Evolutionary conservation across 2,797 vertebrate species (phyloP).

Genomic region (Pyrrhura leucotis): DNA sequence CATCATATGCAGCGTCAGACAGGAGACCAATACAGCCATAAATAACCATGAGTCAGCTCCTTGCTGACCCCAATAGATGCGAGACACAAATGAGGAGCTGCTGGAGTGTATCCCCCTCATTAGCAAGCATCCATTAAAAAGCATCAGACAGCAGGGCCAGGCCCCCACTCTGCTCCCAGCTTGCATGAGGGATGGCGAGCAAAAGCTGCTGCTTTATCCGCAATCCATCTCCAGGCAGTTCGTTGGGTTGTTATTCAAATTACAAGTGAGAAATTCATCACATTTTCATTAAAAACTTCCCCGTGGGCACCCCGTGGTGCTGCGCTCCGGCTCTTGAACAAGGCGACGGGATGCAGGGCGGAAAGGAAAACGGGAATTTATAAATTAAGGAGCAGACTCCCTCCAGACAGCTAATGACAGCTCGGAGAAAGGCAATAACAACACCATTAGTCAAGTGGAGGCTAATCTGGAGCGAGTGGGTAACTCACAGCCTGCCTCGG

Average conservation of each 20-base stretch:
- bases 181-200: rapidly evolving
- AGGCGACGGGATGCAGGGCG: neutral
- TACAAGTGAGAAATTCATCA: slow-evolving; percentile 31
- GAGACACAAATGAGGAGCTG: neutral
- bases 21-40: neutral
- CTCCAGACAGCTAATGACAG: slow-evolving; percentile 46
- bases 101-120: neutral
- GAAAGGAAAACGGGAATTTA: neutral
- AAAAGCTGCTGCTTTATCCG: neutral
- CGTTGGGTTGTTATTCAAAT: neutral
- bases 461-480: neutral
- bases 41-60: neutral
- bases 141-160: neutral
- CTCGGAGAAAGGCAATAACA: neutral
- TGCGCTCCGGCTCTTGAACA: neutral
- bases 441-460: slow-evolving; percentile 17
- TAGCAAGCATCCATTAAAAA: neutral
- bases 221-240: neutral
- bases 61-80: neutral
- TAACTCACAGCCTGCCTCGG: neutral
- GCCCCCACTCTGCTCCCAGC: neutral
- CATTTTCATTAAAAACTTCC: slow-evolving; percentile 63
- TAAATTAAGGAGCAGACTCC: slow-evolving; percentile 22
- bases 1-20: neutral
- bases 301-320: neutral